A percentile compares a stretch with the other conserved stretches of the same genome.
Evolutionary conservation across 2,888 invertebrate genomes (phyloP).

Genomic region (Dryobota labecula): DNA sequence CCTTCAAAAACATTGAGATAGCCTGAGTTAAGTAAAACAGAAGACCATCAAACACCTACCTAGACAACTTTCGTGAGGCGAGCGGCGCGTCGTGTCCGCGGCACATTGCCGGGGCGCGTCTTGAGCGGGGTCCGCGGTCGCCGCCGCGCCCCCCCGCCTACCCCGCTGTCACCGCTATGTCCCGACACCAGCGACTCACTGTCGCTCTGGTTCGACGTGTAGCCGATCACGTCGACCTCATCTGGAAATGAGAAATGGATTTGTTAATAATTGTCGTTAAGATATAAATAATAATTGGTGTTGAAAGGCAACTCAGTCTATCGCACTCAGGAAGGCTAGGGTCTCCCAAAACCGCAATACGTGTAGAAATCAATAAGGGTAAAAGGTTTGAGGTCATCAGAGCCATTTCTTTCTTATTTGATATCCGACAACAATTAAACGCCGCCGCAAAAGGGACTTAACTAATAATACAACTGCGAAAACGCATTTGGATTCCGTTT

Average conservation of each 20-base stretch:
- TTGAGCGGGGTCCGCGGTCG: constrained; percentile 86
- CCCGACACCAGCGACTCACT: constrained; percentile 95
- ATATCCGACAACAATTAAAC: neutral
- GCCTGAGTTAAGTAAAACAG: neutral
- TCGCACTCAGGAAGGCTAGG: too few relatives aligned
- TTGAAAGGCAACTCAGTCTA: neutral
- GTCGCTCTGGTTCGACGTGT: constrained; percentile 96
- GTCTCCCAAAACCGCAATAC: neutral
- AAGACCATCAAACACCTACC: constrained; percentile 72
- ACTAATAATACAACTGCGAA: neutral
- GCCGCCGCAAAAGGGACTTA: neutral
- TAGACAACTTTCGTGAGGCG: constrained; percentile 80
- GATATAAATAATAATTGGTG: too few relatives aligned
- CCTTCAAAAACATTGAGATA: too few relatives aligned
- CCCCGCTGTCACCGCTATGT: constrained; percentile 93
- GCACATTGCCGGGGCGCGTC: constrained; percentile 62
- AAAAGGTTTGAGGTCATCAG: neutral
- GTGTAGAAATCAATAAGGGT: neutral
- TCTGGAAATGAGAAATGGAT: constrained; percentile 88
- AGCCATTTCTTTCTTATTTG: neutral
- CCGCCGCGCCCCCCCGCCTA: constrained; percentile 89
- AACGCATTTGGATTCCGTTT: too few relatives aligned
- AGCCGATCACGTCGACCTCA: constrained; percentile 96
- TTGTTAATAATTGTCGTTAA: too few relatives aligned
- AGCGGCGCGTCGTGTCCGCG: constrained; percentile 64